phyloP scores from a whole-genome alignment of 1,140 invertebrate genomes.

The Eubasilissa regina region DNA sequence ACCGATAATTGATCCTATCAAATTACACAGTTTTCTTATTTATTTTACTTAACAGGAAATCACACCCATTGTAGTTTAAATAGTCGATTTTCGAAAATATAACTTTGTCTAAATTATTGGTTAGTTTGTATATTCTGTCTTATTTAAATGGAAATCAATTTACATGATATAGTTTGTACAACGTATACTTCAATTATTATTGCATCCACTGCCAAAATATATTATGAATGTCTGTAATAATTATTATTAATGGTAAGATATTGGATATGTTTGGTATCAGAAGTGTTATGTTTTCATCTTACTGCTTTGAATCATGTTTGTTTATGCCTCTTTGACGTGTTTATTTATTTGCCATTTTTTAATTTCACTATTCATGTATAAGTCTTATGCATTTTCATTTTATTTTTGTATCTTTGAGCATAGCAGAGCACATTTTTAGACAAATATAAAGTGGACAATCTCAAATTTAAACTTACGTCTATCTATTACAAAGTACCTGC shows the following conservation, averaged over 20 bases:
- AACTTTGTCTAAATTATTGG: no score
- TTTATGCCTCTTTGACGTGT: neutral
- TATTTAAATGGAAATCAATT: constrained; percentile 4
- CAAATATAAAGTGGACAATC: neutral
- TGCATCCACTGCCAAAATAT: constrained; percentile 8
- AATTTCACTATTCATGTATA: constrained; percentile 23
- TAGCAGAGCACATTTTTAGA: constrained; percentile 31
- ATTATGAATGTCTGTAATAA: neutral
- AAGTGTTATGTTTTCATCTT: constrained; percentile 17
- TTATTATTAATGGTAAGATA: constrained; percentile 4
- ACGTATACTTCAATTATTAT: neutral
- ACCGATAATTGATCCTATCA: no score
- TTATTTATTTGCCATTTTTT: constrained; percentile 8
- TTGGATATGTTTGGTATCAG: constrained; percentile 2
- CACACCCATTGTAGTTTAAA: no score
- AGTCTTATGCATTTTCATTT: constrained; percentile 21
- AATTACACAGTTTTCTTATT: no score
- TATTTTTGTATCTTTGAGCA: constrained; percentile 34
- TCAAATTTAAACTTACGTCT: neutral
- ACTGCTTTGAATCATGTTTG: constrained; percentile 13
- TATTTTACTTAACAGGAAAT: no score
- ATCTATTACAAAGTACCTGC: neutral
- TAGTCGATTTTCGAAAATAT: no score
- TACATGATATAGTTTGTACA: neutral
- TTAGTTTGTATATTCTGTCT: neutral